Evolutionary conservation across 2,113 vertebrate species (phyloP), one percentile per base, ranked within the genome.

Genomic region (Callocephalon fimbriatum): DNA sequence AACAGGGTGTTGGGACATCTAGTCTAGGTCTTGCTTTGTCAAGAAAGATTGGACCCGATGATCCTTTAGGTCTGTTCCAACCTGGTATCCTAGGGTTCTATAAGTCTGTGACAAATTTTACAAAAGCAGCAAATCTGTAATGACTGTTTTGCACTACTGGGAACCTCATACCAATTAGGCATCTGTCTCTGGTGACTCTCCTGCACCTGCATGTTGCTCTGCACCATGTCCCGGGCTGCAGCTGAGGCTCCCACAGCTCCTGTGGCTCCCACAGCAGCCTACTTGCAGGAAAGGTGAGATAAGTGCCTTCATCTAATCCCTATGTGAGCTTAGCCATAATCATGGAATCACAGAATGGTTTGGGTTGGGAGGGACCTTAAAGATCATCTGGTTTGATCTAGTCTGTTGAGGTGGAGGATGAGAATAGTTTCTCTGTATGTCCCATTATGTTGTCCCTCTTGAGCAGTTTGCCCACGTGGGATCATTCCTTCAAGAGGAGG

Each of bases 171-270:
- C 32, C 13, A 35, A 15, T 58, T 58, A 35, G 56, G 21, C 13
- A 23, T 35, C 56, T 58, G 56, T 58, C 56, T 58, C 32, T 58
- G 56, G 48, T 11, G 40, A 15, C 50, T 45, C 4, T 27, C 21
- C 50, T 5, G 40, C 51, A 3, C 6, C 27, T 6, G 6, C 9
- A 19, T 3, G 1, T 27, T 4, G 1, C 54, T 61, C 3, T 1
- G 31, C 6, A 15, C 6, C 2, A 2, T 10, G 50, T 38, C 38
- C 40, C 4, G 1, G 48, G 10, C 80, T 8, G 38, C 1, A 13
- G 16, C 40, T 8, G 12, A 19, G 32, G 59, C 12, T 58, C 32
- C 21, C 54, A 12, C 51, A 31, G 27, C 51, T 53, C 51, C 15
- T 6, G 6, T 54, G 53, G 29, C 17, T 54, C 17, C 53, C 54